A percentile compares a stretch with the other conserved stretches of the same genome.
Conservation (phyloP, 2,888 invertebrate genomes). For the Pandemis corylana region DNA sequence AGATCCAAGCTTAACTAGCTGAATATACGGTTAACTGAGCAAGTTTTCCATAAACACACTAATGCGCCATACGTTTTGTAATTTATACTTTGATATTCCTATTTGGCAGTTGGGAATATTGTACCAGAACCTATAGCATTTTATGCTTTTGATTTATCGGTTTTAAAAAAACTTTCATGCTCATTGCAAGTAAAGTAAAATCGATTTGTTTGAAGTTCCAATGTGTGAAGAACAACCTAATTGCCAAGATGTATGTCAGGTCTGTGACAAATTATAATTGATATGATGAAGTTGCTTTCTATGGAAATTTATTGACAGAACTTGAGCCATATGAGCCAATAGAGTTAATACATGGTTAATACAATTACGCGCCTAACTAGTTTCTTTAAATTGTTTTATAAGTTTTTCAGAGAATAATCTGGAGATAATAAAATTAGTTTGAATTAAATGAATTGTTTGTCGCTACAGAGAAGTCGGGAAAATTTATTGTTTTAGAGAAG, state of each 20-base stretch:
- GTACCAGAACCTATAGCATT: not conserved
- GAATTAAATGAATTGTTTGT: not conserved
- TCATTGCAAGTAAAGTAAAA: not conserved
- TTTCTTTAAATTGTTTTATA: not conserved
- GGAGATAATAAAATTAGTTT: not conserved
- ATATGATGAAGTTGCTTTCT: not conserved
- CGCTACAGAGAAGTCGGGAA: not conserved
- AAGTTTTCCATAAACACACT: not conserved
- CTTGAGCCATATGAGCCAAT: not conserved
- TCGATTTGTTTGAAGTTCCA: not conserved
- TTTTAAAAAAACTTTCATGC: not conserved
- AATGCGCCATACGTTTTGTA: not conserved
- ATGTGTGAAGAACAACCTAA: not conserved
- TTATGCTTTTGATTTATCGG: not conserved
- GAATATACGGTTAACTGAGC: not conserved
- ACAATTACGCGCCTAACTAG: not conserved
- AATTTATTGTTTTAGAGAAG: constrained; percentile 32
- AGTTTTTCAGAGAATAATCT: not conserved
- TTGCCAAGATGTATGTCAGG: not conserved
- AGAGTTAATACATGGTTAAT: not conserved
- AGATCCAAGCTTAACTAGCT: not conserved
- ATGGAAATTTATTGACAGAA: not conserved
- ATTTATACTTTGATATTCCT: not conserved
- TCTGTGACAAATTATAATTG: not conserved
- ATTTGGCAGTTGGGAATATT: not conserved